Conservation (phyloP, 2,888 invertebrate species). For the Salpingus planirostris region DNA sequence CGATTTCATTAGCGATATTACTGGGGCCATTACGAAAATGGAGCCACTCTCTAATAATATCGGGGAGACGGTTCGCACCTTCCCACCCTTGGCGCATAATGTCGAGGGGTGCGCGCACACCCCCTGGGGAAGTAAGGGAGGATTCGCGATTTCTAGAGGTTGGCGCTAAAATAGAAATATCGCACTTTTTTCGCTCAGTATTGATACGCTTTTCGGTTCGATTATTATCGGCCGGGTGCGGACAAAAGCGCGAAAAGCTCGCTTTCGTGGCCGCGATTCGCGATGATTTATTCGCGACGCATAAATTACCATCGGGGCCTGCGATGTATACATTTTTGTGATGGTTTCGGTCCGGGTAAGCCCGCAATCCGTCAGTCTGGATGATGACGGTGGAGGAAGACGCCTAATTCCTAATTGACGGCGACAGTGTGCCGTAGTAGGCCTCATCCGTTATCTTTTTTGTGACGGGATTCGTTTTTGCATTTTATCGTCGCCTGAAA, state of each 20-base stretch:
- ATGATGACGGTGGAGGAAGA: conserved; percentile 17
- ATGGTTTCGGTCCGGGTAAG: conserved; percentile 27
- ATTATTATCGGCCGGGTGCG: too few relatives aligned
- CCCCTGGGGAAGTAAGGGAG: too few relatives aligned
- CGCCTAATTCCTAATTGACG: conserved; percentile 26
- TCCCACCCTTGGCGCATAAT: too few relatives aligned
- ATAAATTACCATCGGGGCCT: conserved; percentile 30
- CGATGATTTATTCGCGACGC: conserved; percentile 27
- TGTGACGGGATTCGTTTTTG: too few relatives aligned
- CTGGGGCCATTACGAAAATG: conserved; percentile 17
- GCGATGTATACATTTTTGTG: conserved; percentile 26
- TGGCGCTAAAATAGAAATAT: too few relatives aligned
- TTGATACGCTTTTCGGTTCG: too few relatives aligned
- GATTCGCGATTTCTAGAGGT: too few relatives aligned
- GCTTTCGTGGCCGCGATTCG: conserved; percentile 11
- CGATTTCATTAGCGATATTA: conserved; percentile 26
- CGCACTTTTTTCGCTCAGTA: too few relatives aligned
- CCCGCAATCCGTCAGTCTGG: conserved; percentile 25
- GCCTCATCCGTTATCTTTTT: conserved; percentile 24
- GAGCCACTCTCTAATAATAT: conserved; percentile 5
- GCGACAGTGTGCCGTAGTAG: too few relatives aligned
- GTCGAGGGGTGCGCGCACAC: too few relatives aligned
- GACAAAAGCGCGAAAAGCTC: neutral
- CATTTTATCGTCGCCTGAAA: too few relatives aligned
- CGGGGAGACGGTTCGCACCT: too few relatives aligned